Evolutionary conservation across 1,140 invertebrate species (phyloP), one percentile per base, ranked within the genome.

Genomic region (Scaptodrosophila lebanonensis): DNA sequence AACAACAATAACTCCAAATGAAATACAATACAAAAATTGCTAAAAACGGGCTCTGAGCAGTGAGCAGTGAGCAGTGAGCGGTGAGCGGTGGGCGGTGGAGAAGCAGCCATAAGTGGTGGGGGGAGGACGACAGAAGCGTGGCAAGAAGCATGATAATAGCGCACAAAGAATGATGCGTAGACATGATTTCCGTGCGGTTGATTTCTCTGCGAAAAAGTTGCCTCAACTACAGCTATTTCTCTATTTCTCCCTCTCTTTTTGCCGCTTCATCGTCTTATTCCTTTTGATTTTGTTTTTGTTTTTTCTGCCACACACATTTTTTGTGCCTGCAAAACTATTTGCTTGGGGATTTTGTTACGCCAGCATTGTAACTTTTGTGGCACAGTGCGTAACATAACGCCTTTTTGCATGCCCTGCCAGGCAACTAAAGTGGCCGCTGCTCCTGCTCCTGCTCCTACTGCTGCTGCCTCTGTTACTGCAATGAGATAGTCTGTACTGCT

Each of bases 131-230:
- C 11, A 13, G 32, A 3, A 17, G 40, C 18, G 43, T 44, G 45
- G 57, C 30, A 30, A 29, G 32, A 32, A 47, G 45, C 69, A 56
- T 48, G 69, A 76, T 75, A 82, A 75, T 82, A 82, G 73, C 25
- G 63, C 53, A 83, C 63, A 83, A 83, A 76, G 70, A 82, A 83
- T 83, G 76, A 82, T 82, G 76, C 76, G 76, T 83, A 82, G 76
- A 83, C 76, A 82, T 83, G 76, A 82, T 82, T 82, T 82, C 76
- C 76, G 76, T 82, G 70, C 76, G 76, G 76, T 71, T 82, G 76
- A 82, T 75, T 82, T 75, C 61, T 32, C 44, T 33, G n/a, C n/a
- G n/a, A n/a, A n/a, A n/a, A n/a, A n/a, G n/a, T n/a, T n/a, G n/a
- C n/a, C n/a, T n/a, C n/a, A n/a, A n/a, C n/a, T 43, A 45, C 42